phyloP scores from a whole-genome alignment of 2,888 invertebrate genomes.

The Epistrophe grossulariae region DNA sequence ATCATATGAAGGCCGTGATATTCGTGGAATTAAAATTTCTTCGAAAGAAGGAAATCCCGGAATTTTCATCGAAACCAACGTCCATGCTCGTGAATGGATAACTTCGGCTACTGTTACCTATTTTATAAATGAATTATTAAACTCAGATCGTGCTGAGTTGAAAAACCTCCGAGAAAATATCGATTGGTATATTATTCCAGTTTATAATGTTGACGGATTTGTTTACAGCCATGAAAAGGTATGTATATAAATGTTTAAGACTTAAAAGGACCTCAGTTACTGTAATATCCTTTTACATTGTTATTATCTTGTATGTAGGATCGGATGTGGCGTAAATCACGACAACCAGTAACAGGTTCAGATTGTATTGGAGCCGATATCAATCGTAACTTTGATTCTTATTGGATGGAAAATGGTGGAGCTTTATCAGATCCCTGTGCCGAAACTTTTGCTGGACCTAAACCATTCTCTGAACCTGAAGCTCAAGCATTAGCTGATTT shows the following conservation, averaged over 20 bases:
- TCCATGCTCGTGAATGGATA: conserved; percentile 90
- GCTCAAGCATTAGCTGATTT: conserved; percentile 84
- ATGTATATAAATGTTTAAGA: too few species aligned
- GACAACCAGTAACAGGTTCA: conserved; percentile 83
- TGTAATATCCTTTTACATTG: too few species aligned
- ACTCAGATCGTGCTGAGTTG: conserved; percentile 85
- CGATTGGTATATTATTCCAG: conserved; percentile 91
- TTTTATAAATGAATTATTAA: conserved; percentile 89
- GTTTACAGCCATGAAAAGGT: conserved; percentile 87
- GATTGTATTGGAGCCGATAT: conserved; percentile 82
- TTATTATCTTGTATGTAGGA: conserved; percentile 82
- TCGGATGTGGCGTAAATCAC: conserved; percentile 88
- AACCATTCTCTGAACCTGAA: conserved; percentile 86
- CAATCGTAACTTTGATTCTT: conserved; percentile 82
- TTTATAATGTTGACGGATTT: conserved; percentile 91
- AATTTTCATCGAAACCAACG: conserved; percentile 88
- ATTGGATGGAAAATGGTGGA: conserved; percentile 83
- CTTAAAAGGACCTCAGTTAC: too few species aligned
- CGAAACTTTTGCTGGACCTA: conserved; percentile 85
- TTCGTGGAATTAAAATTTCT: conserved; percentile 86
- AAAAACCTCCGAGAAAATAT: conserved; percentile 87
- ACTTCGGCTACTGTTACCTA: conserved; percentile 89
- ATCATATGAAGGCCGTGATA: conserved; percentile 86
- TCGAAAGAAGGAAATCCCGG: conserved; percentile 84
- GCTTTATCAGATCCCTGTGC: conserved; percentile 84